Conservation (phyloP, 2,888 invertebrate species). For the Drosophila percnosoma region DNA sequence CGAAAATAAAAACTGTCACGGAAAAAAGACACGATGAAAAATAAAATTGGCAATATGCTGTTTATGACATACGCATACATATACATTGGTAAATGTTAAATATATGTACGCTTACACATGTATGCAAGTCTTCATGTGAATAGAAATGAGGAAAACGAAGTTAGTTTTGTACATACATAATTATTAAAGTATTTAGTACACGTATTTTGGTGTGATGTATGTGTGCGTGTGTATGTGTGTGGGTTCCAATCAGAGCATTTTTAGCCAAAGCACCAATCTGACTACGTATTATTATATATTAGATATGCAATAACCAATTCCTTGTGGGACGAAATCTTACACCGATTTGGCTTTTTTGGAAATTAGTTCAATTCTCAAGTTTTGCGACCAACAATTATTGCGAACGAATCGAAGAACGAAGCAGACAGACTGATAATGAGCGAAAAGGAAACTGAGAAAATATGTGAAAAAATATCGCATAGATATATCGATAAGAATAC, state of each 20-base stretch:
- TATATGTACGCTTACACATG: conserved; percentile 20
- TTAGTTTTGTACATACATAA: conserved; percentile 41
- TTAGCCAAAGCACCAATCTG: conserved; percentile 10
- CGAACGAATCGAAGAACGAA: conserved; percentile 51
- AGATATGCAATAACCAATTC: conserved; percentile 13
- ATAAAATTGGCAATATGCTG: conserved; percentile 45
- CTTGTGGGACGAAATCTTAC: conserved; percentile 20
- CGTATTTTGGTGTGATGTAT: conserved; percentile 31
- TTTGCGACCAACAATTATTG: conserved; percentile 50
- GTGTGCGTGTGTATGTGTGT: conserved; percentile 16
- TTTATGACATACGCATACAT: conserved; percentile 40
- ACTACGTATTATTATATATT: conserved; percentile 23
- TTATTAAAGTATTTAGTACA: conserved; percentile 49
- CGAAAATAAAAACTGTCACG: conserved; percentile 20
- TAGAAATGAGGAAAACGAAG: conserved; percentile 48
- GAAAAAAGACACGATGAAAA: conserved; percentile 26
- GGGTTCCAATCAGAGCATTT: conserved; percentile 23
- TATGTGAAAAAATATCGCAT: conserved; percentile 40
- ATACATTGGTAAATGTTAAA: conserved; percentile 8
- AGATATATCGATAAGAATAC: conserved; percentile 32
- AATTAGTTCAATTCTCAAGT: conserved; percentile 35
- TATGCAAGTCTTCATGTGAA: conserved; percentile 31
- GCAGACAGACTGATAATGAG: conserved; percentile 54
- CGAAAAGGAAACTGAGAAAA: conserved; percentile 47
- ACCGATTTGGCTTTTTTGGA: conserved; percentile 28